Conservation (phyloP, 35 echinoderm and acorn worm species). For the Heliocidaris tuberculata region DNA sequence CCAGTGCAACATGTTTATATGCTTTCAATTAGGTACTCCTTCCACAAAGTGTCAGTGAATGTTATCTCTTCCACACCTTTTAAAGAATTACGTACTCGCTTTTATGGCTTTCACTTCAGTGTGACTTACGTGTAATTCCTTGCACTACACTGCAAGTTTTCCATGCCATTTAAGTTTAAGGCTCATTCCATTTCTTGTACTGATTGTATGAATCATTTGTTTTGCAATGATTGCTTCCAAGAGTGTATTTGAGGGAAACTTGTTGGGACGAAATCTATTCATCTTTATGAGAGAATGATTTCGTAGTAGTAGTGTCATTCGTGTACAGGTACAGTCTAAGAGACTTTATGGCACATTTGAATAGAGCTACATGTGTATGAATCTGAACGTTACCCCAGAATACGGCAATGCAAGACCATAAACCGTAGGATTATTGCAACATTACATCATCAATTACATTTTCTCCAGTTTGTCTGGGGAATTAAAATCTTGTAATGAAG, state of each 20-base stretch:
- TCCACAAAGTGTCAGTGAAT: neutral
- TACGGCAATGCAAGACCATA: neutral
- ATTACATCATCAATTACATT: neutral
- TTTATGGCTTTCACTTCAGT: neutral
- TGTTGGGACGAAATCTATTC: neutral
- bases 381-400: too few relatives aligned
- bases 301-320: neutral
- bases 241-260: neutral
- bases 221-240: neutral
- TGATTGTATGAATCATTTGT: neutral
- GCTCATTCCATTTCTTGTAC: neutral
- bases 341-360: too few relatives aligned
- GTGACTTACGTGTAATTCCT: neutral
- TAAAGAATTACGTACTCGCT: too few relatives aligned
- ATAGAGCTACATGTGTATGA: neutral
- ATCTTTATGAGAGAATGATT: neutral
- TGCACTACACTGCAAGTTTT: neutral
- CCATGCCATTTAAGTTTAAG: neutral
- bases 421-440: neutral
- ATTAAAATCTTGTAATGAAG: neutral
- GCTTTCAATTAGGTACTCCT: neutral
- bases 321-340: neutral
- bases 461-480: neutral
- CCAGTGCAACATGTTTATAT: neutral
- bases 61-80: neutral